Conservation (phyloP, 2,113 vertebrate genomes). For the Vanacampus margaritifer region DNA sequence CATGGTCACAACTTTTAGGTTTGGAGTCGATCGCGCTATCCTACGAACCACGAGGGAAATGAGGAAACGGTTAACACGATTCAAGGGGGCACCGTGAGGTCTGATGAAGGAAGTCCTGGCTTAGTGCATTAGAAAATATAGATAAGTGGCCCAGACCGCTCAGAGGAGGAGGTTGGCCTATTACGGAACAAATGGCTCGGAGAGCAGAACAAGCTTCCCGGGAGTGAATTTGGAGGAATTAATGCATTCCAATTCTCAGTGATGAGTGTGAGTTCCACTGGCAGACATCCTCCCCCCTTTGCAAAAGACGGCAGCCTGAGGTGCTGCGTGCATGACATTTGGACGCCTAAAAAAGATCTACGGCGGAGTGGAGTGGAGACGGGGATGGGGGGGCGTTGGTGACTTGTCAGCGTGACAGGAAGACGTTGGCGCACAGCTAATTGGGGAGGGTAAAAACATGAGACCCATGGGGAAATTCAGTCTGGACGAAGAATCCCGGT, state of each 20-base stretch:
- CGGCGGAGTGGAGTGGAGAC: background rate
- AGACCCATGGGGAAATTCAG: background rate
- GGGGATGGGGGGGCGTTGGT: background rate
- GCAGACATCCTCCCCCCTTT: background rate
- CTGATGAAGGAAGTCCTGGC: background rate
- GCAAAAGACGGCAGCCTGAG: background rate
- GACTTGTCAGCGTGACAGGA: background rate
- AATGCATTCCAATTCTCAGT: background rate
- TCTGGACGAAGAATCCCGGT: background rate
- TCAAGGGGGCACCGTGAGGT: background rate
- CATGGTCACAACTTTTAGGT: background rate
- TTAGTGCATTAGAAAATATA: background rate
- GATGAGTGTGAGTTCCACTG: background rate
- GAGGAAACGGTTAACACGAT: background rate
- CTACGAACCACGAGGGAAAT: background rate
- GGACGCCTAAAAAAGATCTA: background rate
- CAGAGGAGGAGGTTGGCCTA: background rate
- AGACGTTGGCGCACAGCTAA: background rate
- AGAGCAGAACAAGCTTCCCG: constrained; percentile 1
- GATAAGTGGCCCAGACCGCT: background rate
- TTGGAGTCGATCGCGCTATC: background rate
- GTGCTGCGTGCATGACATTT: background rate
- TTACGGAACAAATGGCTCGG: constrained; percentile 2
- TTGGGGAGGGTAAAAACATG: background rate
- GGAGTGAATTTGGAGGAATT: constrained; percentile 1